Conservation (phyloP, 2,797 vertebrate species). For the Peromyscus eremicus region DNA sequence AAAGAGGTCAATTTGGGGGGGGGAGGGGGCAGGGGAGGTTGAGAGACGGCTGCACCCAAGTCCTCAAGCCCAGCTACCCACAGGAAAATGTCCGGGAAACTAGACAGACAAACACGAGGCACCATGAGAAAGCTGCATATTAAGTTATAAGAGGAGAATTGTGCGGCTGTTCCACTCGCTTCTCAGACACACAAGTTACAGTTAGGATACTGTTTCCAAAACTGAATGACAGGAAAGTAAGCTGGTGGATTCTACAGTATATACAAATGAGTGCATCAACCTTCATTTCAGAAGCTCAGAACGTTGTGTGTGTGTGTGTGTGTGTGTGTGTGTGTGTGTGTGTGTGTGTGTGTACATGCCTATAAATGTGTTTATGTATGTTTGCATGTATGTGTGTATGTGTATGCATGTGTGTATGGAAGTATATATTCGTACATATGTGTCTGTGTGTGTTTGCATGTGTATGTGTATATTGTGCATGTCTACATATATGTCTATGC, state of each 20-base stretch:
- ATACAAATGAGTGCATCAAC: not conserved
- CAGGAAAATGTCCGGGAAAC: not conserved
- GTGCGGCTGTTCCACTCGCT: not conserved
- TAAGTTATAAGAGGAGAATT: not conserved
- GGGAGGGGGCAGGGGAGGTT: fast-evolving
- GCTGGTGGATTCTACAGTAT: not conserved
- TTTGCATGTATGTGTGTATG: not conserved
- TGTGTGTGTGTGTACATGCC: too few relatives aligned
- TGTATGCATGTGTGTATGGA: not conserved
- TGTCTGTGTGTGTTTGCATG: not conserved
- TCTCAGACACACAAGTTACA: not conserved
- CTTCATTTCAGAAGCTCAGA: not conserved
- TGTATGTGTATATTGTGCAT: not conserved
- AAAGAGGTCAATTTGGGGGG: not conserved
- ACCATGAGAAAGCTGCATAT: not conserved
- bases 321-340: not conserved
- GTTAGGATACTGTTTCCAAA: constrained; percentile 31
- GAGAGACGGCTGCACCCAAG: not conserved
- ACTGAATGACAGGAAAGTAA: not conserved
- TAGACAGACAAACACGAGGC: not conserved
- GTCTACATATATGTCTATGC: not conserved
- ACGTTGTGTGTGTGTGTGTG: not conserved
- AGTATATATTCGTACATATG: not conserved
- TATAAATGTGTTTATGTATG: too few relatives aligned
- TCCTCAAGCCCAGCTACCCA: not conserved